These are phyloP conservation scores for Mantis religiosa DNA, from an alignment of 2,888 invertebrate species.

Conservation along the genomic window DNA sequence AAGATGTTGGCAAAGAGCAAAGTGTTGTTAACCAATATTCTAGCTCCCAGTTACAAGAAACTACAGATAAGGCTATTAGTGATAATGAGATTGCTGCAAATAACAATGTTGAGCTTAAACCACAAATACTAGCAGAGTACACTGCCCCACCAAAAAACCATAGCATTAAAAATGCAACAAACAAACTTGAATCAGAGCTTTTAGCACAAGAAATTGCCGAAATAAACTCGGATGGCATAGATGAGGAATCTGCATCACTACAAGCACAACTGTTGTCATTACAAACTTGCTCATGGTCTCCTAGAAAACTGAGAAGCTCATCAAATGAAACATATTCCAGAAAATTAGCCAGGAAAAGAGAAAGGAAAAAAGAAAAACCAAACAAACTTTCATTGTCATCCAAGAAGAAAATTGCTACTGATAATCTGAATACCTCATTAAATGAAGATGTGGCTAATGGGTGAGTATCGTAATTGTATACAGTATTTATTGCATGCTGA, in stretches of 20 bases:
- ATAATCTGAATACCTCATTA: neutral
- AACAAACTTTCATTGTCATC: neutral
- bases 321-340: neutral
- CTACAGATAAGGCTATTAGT: neutral
- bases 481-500: no score
- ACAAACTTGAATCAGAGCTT: neutral
- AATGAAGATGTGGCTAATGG: neutral
- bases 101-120: neutral
- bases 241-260: neutral
- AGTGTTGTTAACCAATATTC: neutral
- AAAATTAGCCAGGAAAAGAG: neutral
- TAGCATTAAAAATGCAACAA: neutral
- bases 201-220: neutral
- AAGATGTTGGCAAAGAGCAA: neutral
- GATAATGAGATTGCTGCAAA: neutral
- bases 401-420: neutral
- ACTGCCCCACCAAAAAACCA: neutral
- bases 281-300: neutral
- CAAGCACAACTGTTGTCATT: neutral
- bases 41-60: neutral
- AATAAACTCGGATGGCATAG: neutral
- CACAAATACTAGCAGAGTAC: neutral
- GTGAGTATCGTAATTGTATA: neutral
- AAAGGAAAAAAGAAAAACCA: neutral
- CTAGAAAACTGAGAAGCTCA: neutral